phyloP scores from a whole-genome alignment of 2,113 vertebrate genomes.

The Ctenodactylus gundi region DNA sequence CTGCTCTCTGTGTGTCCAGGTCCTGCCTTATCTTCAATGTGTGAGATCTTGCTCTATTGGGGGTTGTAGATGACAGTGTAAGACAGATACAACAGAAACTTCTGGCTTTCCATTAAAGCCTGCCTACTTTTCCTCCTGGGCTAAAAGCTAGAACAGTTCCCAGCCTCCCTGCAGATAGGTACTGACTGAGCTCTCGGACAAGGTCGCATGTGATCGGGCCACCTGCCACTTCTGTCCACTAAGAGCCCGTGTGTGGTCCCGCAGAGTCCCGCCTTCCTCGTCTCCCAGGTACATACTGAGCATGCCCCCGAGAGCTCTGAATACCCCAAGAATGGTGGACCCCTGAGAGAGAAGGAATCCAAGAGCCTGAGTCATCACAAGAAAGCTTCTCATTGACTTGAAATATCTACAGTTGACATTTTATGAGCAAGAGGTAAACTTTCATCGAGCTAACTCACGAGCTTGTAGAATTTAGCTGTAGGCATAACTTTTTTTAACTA shows the following conservation, averaged over 20 bases:
- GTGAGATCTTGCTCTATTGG: not conserved
- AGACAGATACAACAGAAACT: not conserved
- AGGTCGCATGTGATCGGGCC: not conserved
- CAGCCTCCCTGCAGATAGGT: not conserved
- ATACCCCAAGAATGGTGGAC: not conserved
- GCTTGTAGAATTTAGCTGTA: not conserved
- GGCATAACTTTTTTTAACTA: not conserved
- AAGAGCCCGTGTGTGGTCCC: not conserved
- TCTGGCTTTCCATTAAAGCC: not conserved
- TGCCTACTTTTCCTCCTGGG: not conserved
- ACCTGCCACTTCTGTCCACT: not conserved
- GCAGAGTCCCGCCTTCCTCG: not conserved
- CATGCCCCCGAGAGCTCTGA: not conserved
- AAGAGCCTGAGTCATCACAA: not conserved
- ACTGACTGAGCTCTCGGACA: not conserved
- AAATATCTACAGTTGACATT: not conserved
- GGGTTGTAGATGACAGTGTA: not conserved
- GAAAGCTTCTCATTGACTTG: not conserved
- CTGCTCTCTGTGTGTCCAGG: not conserved
- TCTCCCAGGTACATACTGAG: not conserved
- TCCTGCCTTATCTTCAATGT: not conserved
- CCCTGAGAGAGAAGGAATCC: not conserved
- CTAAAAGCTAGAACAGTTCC: not conserved
- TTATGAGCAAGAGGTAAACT: not conserved
- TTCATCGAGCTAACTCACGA: not conserved